Percentiles rank a stretch among this genome's conserved stretches.
phyloP scores from a whole-genome alignment of 2,797 vertebrate species.

The Botia kubotai region DNA sequence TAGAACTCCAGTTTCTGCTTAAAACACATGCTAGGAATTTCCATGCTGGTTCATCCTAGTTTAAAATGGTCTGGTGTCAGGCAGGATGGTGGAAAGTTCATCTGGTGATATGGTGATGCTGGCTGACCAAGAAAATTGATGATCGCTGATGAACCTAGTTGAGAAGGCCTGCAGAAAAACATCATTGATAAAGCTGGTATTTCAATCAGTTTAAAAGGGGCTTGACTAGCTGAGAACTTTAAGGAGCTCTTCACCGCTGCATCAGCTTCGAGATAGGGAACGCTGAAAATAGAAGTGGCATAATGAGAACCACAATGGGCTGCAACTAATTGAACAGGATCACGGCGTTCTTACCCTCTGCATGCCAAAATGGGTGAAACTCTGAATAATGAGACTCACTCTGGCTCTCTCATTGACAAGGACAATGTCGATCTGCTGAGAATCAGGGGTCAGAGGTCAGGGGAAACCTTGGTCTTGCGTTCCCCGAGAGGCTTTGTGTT shows the following conservation, averaged over 20 bases:
- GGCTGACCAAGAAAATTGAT: not conserved
- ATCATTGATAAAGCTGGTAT: not conserved
- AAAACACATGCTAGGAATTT: no score
- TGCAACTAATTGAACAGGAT: conserved; percentile 49
- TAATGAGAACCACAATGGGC: conserved; percentile 49
- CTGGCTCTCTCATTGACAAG: conserved; percentile 74
- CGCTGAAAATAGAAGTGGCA: conserved; percentile 47
- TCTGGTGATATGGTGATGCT: not conserved
- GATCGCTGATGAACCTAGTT: not conserved
- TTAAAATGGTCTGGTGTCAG: not conserved
- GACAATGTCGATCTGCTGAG: conserved; percentile 82
- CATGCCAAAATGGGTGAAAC: conserved; percentile 39
- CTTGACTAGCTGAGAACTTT: conserved; percentile 35
- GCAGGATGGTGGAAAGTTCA: not conserved
- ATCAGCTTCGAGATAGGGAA: conserved; percentile 19
- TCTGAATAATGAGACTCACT: conserved; percentile 61
- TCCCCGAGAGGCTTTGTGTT: conserved; percentile 74
- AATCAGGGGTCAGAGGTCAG: conserved; percentile 75
- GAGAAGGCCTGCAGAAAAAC: not conserved
- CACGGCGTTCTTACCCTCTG: conserved; percentile 37
- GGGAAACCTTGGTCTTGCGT: conserved; percentile 72
- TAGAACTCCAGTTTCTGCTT: no score
- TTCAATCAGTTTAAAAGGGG: not conserved
- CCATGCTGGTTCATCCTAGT: not conserved
- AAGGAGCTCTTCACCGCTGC: conserved; percentile 7